These are phyloP conservation scores for Dynastes tityus DNA, from an alignment of 2,888 invertebrate genomes.

Conservation along the genomic window DNA sequence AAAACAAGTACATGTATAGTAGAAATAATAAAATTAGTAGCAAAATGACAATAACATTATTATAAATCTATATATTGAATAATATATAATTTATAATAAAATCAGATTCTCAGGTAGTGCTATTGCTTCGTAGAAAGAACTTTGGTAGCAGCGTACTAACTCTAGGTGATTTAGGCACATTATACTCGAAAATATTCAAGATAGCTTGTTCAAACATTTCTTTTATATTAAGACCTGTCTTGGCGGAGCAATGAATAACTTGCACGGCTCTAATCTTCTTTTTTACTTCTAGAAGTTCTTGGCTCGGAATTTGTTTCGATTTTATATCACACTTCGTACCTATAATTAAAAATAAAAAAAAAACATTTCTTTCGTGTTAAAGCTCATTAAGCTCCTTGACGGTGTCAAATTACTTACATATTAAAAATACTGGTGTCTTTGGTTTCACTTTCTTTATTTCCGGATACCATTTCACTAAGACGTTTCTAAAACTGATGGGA, in stretches of 20 bases:
- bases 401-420: constrained; percentile 54
- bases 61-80: no score
- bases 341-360: constrained; percentile 46
- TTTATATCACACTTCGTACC: constrained; percentile 59
- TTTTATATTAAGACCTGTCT: constrained; percentile 55
- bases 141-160: constrained; percentile 20
- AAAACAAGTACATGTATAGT: no score
- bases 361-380: not conserved
- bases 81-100: constrained; percentile 6
- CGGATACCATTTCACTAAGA: constrained; percentile 57
- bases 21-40: no score
- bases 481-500: constrained; percentile 56
- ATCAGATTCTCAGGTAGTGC: constrained; percentile 25
- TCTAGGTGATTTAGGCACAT: not conserved
- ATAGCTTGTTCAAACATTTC: constrained; percentile 56
- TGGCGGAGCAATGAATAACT: constrained; percentile 59
- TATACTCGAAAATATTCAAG: constrained; percentile 33
- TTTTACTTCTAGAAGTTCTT: constrained; percentile 53
- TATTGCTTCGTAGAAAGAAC: constrained; percentile 41
- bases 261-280: constrained; percentile 57
- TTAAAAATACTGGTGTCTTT: constrained; percentile 55
- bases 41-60: no score
- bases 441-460: constrained; percentile 54
- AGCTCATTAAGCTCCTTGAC: no score
- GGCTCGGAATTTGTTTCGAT: constrained; percentile 45